Conservation (phyloP, 2,113 vertebrate species). For the Eira barbara region DNA sequence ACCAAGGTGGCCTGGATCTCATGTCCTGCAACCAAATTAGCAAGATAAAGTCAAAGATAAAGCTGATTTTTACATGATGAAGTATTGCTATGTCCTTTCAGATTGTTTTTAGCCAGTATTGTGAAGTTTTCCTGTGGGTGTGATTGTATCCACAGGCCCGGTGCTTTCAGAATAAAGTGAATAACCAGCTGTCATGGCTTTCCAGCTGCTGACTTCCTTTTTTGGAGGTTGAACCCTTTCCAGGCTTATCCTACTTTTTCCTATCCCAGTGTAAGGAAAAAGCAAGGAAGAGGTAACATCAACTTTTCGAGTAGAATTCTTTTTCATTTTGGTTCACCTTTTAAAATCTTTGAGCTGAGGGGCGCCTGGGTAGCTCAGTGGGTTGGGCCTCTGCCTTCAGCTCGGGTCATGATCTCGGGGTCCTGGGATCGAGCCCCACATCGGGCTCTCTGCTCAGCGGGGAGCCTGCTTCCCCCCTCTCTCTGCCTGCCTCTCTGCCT, state of each 20-base stretch:
- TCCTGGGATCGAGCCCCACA: no score
- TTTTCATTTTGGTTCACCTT: not conserved
- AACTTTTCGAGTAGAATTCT: not conserved
- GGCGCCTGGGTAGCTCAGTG: no score
- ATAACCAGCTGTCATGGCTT: constrained; percentile 40
- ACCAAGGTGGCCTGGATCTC: not conserved
- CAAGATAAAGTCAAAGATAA: not conserved
- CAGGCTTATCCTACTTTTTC: not conserved
- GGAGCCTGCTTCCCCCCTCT: no score
- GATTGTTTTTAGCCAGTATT: not conserved
- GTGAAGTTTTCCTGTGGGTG: not conserved
- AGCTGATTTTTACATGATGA: not conserved
- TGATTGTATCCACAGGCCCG: constrained; percentile 29
- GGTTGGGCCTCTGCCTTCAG: no score
- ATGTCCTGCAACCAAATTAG: not conserved
- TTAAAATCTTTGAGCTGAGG: not conserved
- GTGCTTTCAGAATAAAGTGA: constrained; percentile 36
- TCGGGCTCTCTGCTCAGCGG: no score
- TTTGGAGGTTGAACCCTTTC: not conserved
- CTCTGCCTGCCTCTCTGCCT: no score
- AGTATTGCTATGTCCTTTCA: constrained; percentile 45
- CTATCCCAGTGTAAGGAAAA: not conserved
- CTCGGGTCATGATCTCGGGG: no score
- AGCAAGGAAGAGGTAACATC: constrained; percentile 15
- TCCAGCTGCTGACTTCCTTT: constrained; percentile 17